phyloP scores from a whole-genome alignment of 2,113 vertebrate genomes.

The Mesocricetus auratus region DNA sequence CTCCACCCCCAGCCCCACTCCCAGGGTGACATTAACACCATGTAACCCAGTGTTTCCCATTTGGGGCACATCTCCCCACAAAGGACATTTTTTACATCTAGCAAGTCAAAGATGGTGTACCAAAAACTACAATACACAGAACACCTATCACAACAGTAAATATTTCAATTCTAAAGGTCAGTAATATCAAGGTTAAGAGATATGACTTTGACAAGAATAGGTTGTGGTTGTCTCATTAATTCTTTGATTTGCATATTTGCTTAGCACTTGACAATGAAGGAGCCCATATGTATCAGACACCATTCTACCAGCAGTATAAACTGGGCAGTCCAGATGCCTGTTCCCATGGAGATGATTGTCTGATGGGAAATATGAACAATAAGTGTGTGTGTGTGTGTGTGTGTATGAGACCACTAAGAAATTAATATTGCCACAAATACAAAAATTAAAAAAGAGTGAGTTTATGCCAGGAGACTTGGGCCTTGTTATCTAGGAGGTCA shows the following conservation, averaged over 20 bases:
- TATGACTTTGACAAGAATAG: not conserved
- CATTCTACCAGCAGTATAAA: not conserved
- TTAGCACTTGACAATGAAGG: not conserved
- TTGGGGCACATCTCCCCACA: no score
- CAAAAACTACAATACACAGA: not conserved
- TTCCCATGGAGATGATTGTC: not conserved
- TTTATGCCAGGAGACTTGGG: not conserved
- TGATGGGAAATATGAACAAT: not conserved
- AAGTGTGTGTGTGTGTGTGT: not conserved
- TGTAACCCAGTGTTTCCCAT: not conserved
- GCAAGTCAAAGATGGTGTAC: no score
- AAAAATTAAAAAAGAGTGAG: not conserved
- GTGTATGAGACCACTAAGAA: constrained; percentile 2
- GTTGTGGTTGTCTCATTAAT: not conserved
- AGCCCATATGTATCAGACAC: not conserved
- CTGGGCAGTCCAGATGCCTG: not conserved
- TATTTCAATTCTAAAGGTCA: not conserved
- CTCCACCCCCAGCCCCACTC: fast-evolving
- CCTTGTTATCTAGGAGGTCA: not conserved
- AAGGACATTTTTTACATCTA: not conserved
- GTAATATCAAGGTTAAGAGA: not conserved
- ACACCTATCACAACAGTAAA: not conserved
- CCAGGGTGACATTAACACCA: not conserved
- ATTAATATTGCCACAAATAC: not conserved
- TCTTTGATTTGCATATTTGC: not conserved